A percentile compares a stretch with the other conserved stretches of the same genome.
phyloP scores from a whole-genome alignment of 2,888 invertebrate species.

The Emmelina monodactyla region DNA sequence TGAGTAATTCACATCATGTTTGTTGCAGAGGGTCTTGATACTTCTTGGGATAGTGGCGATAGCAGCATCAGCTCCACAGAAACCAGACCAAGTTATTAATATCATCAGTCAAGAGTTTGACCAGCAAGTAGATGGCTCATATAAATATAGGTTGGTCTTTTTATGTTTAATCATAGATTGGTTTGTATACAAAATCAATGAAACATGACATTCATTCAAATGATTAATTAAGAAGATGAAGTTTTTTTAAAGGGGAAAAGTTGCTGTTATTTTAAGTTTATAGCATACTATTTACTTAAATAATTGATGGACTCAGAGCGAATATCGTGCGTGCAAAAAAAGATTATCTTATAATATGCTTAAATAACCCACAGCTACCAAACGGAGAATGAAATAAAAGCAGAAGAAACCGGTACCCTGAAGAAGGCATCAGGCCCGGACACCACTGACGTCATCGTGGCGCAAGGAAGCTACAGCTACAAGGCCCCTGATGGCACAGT shows the following conservation, averaged over 20 bases:
- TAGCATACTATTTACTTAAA: no score
- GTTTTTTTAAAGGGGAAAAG: no score
- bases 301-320: no score
- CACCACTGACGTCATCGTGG: slow-evolving; percentile 70
- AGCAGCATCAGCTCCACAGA: slow-evolving; percentile 63
- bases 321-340: no score
- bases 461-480: slow-evolving; percentile 72
- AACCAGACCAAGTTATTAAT: slow-evolving; percentile 65
- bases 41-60: slow-evolving; percentile 35
- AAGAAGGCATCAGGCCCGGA: slow-evolving; percentile 77
- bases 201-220: no score
- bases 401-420: slow-evolving; percentile 78
- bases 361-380: slow-evolving; percentile 70
- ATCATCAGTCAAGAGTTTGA: slow-evolving; percentile 77
- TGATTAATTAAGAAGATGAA: no score
- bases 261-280: no score
- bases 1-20: no score
- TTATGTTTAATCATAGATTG: no score
- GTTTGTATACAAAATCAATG: no score
- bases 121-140: slow-evolving; percentile 75
- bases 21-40: slow-evolving; percentile 41
- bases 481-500: slow-evolving; percentile 76
- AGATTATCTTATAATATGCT: no score
- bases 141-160: slow-evolving; percentile 75
- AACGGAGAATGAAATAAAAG: slow-evolving; percentile 83